Conservation (phyloP, 2,113 vertebrate species). For the Eclectus roratus region DNA sequence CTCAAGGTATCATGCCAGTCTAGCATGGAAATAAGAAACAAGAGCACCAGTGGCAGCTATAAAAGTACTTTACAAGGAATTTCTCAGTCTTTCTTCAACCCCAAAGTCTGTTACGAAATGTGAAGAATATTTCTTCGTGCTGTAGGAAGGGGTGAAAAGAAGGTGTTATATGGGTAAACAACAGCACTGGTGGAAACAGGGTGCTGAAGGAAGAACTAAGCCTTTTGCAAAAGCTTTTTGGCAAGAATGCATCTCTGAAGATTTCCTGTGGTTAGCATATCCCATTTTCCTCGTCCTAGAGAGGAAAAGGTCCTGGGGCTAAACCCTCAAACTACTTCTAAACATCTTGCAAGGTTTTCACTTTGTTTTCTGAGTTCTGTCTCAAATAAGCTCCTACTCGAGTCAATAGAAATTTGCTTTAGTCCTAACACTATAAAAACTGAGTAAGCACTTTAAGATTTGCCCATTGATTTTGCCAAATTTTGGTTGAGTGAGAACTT, state of each 20-base stretch:
- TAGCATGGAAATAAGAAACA: not conserved
- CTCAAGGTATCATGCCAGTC: not conserved
- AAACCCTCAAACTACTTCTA: not conserved
- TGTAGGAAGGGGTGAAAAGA: slow-evolving; percentile 15
- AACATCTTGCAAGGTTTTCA: not conserved
- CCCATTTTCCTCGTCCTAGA: not conserved
- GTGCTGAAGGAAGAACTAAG: not conserved
- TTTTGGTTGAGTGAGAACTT: slow-evolving; percentile 58
- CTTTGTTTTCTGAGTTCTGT: not conserved
- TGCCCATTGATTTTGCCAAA: slow-evolving; percentile 58
- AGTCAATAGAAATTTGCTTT: slow-evolving; percentile 54
- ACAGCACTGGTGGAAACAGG: not conserved
- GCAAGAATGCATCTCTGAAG: not conserved
- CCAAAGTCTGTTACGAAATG: not conserved
- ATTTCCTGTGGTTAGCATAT: not conserved
- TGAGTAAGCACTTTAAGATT: slow-evolving; percentile 24
- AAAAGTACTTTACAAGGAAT: not conserved
- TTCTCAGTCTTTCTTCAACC: slow-evolving; percentile 3
- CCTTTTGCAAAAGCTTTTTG: not conserved
- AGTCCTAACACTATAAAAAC: not conserved
- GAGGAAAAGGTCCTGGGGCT: not conserved
- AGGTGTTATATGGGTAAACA: not conserved
- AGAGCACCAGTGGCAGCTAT: not conserved
- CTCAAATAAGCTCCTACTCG: not conserved
- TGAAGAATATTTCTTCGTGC: not conserved